phyloP scores from a whole-genome alignment of 2,113 vertebrate species.

The Sceloporus undulatus region DNA sequence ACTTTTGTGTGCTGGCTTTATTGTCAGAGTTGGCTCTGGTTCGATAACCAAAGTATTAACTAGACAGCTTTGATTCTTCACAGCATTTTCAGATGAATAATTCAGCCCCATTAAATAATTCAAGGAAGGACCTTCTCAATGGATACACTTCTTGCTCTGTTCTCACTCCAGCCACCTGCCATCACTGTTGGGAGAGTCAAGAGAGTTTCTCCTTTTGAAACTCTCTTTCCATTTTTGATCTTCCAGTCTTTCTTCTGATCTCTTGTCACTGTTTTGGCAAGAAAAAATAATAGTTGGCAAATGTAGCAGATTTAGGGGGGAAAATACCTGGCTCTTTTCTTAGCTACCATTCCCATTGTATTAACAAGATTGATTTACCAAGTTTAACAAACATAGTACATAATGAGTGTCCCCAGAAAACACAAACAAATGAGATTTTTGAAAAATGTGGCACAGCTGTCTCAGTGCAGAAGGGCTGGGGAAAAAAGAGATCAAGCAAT shows the following conservation, averaged over 20 bases:
- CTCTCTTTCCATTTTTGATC: neutral
- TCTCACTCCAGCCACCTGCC: slow-evolving; percentile 1
- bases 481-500: neutral
- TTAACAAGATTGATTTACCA: neutral
- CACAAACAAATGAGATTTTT: neutral
- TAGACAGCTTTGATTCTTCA: slow-evolving; percentile 13
- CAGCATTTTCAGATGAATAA: slow-evolving; percentile 11
- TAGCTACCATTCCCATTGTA: neutral
- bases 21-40: neutral
- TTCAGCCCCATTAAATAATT: slow-evolving; percentile 33
- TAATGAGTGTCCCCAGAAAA: neutral
- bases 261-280: neutral
- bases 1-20: neutral
- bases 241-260: neutral
- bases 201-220: neutral
- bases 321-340: neutral
- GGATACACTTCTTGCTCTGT: slow-evolving; percentile 8
- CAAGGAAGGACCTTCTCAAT: slow-evolving; percentile 1
- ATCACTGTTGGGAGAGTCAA: neutral
- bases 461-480: neutral
- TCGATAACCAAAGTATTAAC: slow-evolving; percentile 13
- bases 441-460: neutral
- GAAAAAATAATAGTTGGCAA: neutral
- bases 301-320: neutral
- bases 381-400: neutral